Conservation (phyloP, 2,888 invertebrate species). For the Metopia argyrocephala region DNA sequence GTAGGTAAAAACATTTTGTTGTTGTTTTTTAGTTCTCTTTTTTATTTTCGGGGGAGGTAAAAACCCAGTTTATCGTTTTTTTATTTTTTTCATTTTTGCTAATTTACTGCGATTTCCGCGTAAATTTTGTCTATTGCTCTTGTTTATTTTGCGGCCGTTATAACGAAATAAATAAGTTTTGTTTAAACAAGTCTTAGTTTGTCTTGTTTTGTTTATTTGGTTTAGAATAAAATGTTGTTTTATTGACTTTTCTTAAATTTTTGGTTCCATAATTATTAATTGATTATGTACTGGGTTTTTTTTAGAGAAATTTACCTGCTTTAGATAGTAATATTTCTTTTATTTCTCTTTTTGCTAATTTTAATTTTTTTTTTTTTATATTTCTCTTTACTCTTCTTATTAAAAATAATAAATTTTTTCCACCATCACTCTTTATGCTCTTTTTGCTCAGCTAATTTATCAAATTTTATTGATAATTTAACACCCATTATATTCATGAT, state of each 20-base stretch:
- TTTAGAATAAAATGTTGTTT: neutral
- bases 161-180: neutral
- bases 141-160: neutral
- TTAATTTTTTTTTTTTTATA: neutral
- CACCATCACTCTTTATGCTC: slow-evolving; percentile 25
- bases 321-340: no score
- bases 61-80: slow-evolving; percentile 41
- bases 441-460: slow-evolving; percentile 22
- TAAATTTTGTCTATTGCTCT: slow-evolving; percentile 3
- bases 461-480: slow-evolving; percentile 15
- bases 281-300: neutral
- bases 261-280: no score
- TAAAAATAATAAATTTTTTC: neutral
- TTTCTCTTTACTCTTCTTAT: no score
- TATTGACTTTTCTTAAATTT: neutral
- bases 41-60: slow-evolving; percentile 19
- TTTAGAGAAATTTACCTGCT: slow-evolving; percentile 4
- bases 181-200: neutral
- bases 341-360: neutral
- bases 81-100: neutral
- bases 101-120: slow-evolving; percentile 19
- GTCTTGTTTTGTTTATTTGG: neutral
- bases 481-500: neutral
- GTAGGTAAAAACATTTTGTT: slow-evolving; percentile 7
- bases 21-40: slow-evolving; percentile 16